phyloP scores from a whole-genome alignment of 1,140 invertebrate species.

The Sarcophaga bullata region DNA sequence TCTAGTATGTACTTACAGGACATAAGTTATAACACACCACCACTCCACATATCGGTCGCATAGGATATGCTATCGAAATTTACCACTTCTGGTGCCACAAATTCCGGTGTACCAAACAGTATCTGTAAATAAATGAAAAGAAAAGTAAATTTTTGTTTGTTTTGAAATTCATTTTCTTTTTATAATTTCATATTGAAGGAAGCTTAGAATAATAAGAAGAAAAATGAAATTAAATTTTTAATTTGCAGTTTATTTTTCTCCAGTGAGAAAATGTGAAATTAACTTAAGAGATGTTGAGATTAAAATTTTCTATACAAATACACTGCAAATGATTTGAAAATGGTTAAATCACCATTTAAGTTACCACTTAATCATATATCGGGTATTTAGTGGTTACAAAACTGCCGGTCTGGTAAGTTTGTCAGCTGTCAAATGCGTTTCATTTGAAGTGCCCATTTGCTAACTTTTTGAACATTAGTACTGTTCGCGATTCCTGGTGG shows the following conservation, averaged over 20 bases:
- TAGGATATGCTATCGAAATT: conserved; percentile 97
- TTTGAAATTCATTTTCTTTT: too few species aligned
- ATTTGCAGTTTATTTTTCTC: not conserved
- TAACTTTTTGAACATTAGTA: too few species aligned
- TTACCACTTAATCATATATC: too few species aligned
- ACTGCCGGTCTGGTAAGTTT: too few species aligned
- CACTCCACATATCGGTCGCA: conserved; percentile 97
- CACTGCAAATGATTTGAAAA: too few species aligned
- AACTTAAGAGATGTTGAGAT: not conserved
- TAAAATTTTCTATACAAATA: not conserved
- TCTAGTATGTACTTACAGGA: conserved; percentile 83
- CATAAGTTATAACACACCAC: conserved; percentile 98
- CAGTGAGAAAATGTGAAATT: not conserved
- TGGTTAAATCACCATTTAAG: too few species aligned
- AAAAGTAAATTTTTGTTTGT: not conserved
- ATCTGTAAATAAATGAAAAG: conserved; percentile 69
- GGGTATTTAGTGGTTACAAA: too few species aligned
- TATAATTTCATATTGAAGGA: not conserved
- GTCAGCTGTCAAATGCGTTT: too few species aligned
- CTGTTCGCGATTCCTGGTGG: too few species aligned
- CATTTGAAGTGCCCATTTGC: too few species aligned
- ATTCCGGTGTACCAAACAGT: conserved; percentile 97
- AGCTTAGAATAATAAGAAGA: not conserved
- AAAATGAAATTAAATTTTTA: not conserved
- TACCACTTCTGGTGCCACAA: conserved; percentile 97